A percentile compares a stretch with the other conserved stretches of the same genome.
phyloP scores from a whole-genome alignment of 1,140 invertebrate species.

The Lithobius niger region DNA sequence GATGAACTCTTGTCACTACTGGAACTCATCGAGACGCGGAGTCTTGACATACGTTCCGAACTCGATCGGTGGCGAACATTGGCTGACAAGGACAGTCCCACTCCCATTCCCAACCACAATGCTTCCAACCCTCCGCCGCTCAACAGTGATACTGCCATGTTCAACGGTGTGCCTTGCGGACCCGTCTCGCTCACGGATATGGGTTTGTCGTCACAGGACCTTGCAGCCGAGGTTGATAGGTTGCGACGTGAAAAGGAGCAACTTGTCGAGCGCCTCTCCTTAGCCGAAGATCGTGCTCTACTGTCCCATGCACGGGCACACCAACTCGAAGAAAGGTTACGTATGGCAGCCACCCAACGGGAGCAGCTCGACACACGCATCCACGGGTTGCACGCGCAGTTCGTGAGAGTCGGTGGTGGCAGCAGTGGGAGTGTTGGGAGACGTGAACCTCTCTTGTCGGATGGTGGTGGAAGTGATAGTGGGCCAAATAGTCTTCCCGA shows the following conservation, averaged over 20 bases:
- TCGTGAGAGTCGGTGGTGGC: conserved; percentile 27
- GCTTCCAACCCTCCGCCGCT: too few species aligned
- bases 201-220: neutral
- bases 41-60: conserved; percentile 56
- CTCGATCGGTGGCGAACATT: conserved; percentile 25
- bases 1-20: conserved; percentile 71
- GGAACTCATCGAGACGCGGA: conserved; percentile 68
- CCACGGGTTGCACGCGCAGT: conserved; percentile 33
- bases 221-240: conserved; percentile 1
- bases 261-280: conserved; percentile 47
- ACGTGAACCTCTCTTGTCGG: conserved; percentile 14
- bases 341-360: conserved; percentile 38
- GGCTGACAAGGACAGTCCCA: neutral
- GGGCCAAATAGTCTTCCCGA: neutral
- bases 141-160: neutral
- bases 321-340: conserved; percentile 47
- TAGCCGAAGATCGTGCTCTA: conserved; percentile 54
- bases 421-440: too few species aligned
- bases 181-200: neutral
- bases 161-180: too few species aligned
- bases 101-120: too few species aligned
- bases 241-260: conserved; percentile 54
- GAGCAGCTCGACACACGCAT: conserved; percentile 35
- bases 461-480: neutral
- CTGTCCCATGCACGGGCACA: conserved; percentile 44